Percentiles rank a stretch among this genome's conserved stretches.
phyloP scores from a whole-genome alignment of 2,113 vertebrate species.

The Ceyx margarethae region DNA sequence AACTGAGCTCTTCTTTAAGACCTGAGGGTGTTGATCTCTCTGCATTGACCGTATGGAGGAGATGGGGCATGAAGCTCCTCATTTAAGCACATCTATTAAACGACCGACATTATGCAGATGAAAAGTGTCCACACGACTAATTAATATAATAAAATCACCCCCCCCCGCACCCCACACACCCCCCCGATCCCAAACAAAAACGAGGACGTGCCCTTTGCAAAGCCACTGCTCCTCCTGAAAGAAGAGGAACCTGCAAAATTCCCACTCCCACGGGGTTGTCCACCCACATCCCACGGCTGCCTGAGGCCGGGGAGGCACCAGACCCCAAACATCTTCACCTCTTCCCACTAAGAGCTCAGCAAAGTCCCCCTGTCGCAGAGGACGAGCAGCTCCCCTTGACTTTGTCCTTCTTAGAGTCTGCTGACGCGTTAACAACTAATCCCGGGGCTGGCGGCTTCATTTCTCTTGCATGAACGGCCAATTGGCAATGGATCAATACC shows the following conservation, averaged over 20 bases:
- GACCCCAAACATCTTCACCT: background rate
- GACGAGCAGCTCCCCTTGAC: background rate
- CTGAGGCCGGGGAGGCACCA: background rate
- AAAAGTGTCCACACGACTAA: background rate
- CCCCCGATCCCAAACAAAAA: background rate
- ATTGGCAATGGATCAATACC: background rate
- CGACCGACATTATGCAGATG: background rate
- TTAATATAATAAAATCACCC: background rate
- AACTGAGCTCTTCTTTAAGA: background rate
- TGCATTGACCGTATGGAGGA: background rate
- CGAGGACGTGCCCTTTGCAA: background rate
- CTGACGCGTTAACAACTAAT: background rate
- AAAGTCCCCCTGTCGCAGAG: background rate
- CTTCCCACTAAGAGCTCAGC: background rate
- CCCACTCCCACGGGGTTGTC: accelerated
- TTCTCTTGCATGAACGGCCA: background rate
- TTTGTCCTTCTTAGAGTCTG: background rate
- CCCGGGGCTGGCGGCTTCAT: background rate
- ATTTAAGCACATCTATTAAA: background rate
- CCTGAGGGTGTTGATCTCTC: background rate
- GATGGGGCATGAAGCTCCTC: background rate
- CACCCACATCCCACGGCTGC: accelerated
- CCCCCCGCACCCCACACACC: background rate
- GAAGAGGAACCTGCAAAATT: background rate
- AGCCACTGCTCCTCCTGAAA: accelerated